Evolutionary conservation across 1,140 invertebrate genomes (phyloP).

Genomic region (Diachasma alloeum): DNA sequence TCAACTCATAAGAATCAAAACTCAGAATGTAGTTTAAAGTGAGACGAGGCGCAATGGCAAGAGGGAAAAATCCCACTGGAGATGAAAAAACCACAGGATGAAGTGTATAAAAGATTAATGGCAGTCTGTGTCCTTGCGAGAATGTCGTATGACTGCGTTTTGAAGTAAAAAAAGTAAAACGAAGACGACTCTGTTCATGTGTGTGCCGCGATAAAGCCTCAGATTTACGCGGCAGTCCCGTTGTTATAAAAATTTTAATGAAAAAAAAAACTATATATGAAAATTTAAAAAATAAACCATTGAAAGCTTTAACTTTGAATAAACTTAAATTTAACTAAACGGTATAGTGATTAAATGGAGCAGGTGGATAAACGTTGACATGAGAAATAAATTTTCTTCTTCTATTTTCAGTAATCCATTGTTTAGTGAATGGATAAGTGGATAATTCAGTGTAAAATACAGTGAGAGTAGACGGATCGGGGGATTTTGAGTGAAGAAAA

Average conservation of each 20-base stretch:
- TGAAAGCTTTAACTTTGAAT: slow-evolving; percentile 57
- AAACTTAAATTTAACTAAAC: slow-evolving; percentile 54
- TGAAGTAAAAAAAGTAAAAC: not conserved
- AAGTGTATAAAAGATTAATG: slow-evolving; percentile 25
- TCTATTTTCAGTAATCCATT: not conserved
- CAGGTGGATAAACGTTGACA: not conserved
- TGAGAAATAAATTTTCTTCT: slow-evolving; percentile 12
- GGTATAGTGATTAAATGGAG: slow-evolving; percentile 31
- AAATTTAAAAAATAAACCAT: slow-evolving; percentile 39
- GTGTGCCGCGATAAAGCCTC: slow-evolving; percentile 18
- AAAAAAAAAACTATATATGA: slow-evolving; percentile 6
- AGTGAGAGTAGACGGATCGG: slow-evolving; percentile 1
- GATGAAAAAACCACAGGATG: slow-evolving; percentile 21
- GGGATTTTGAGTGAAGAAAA: slow-evolving; percentile 8
- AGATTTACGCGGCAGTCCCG: slow-evolving; percentile 25
- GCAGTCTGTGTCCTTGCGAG: slow-evolving; percentile 38
- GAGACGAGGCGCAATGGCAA: not conserved
- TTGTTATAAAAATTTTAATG: slow-evolving; percentile 37
- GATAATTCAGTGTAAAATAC: slow-evolving; percentile 38
- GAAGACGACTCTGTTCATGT: slow-evolving; percentile 11
- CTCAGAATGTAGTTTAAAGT: not conserved
- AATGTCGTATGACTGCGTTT: slow-evolving; percentile 33
- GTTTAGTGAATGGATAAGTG: too few relatives aligned
- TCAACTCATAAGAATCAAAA: not conserved
- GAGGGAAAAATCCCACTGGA: not conserved